Evolutionary conservation across 2,113 vertebrate genomes (phyloP), one percentile per base, ranked within the genome.

Genomic region (Gracilinanus agilis): DNA sequence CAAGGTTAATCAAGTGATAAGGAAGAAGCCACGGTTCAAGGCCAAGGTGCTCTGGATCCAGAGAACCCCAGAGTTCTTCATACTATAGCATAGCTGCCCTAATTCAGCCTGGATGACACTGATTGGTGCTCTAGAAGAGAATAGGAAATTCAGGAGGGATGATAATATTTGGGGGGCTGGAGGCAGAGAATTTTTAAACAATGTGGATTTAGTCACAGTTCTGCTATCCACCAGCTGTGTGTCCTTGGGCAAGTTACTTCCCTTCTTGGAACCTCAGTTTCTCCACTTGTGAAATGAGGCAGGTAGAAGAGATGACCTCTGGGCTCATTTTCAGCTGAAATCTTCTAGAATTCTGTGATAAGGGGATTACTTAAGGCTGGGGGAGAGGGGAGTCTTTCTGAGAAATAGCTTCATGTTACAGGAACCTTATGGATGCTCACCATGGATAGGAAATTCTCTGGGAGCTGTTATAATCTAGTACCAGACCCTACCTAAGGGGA

Each of bases 361-460:
- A 83, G 19, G n/a, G 19, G n/a, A 40, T 9, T 83, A 40, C n/a
- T 21, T 40, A 19, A 34, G 19, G n/a, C n/a, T 83, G n/a, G n/a
- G 67, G 34, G 11, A 27, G 8, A n/a, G 29, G 29, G 29, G 61
- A n/a, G 29, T 19, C 61, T 75, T 75, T 75, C 67, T 40, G n/a
- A 83, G 67, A 83, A 83, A 83, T 23, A 83, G 67, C 67, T 83
- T 23, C 19, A 40, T 40, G n/a, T 83, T 40, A 83, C 6, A 40
- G 67, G n/a, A 13, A 56, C 55, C 24, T 24, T 4, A 6, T 54
- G 0, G 19, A 2, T 24, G 91, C 23, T 34, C 53, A 24, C 0
- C 0, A 0, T 1, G 3, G 53, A 25, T 25, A 90, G 67, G 58
- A 90, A 29, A 12, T 90, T 0, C 1, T 24, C 58, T n/a, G 29